Percentiles rank a stretch among this genome's conserved stretches.
phyloP scores from a whole-genome alignment of 2,113 vertebrate species.

The Gorsachius goisagi region DNA sequence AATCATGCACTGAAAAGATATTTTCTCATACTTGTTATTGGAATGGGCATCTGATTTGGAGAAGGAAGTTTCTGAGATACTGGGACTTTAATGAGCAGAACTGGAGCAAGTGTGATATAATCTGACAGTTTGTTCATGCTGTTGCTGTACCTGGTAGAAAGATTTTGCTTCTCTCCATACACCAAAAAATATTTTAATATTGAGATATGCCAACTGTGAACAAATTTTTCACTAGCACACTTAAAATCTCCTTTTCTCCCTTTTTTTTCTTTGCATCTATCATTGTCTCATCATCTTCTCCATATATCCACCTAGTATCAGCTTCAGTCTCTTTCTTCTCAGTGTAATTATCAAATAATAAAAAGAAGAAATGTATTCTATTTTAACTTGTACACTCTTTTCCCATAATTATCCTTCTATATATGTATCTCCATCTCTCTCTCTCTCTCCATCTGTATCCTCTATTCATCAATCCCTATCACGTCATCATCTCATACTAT shows the following conservation, averaged over 20 bases:
- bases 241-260: background rate
- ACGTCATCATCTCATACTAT: background rate
- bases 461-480: background rate
- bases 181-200: background rate
- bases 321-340: background rate
- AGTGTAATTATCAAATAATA: background rate
- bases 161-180: background rate
- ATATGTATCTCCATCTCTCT: background rate
- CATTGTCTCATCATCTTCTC: background rate
- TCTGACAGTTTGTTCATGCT: background rate
- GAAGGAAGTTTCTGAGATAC: background rate
- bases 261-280: background rate
- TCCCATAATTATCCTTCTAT: background rate
- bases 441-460: background rate
- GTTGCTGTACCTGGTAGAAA: background rate
- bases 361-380: background rate
- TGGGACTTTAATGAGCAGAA: background rate
- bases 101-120: background rate
- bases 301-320: background rate
- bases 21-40: background rate
- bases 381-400: background rate
- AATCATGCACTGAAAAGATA: background rate
- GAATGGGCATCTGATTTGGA: background rate
- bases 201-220: background rate
- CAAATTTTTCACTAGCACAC: background rate